Base-by-base conservation (phyloP, 35 echinoderm and acorn worm species). In the Lytechinus pictus region DNA sequence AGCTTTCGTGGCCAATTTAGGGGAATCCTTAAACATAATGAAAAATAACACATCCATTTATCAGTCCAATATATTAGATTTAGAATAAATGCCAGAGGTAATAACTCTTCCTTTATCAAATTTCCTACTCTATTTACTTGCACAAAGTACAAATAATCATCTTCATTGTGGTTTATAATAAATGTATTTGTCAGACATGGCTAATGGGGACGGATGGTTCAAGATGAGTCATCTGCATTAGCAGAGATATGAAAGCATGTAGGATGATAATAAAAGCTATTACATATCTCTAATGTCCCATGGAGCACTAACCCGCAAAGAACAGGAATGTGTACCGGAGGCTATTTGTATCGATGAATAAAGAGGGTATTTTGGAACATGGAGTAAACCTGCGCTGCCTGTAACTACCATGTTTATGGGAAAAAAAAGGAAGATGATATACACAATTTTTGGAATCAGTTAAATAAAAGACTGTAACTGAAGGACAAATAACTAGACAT, bases 211-310 rank as follows among this genome's bases (percentile, higher is more conserved):
- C 3, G 12, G 14, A 79, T n/a, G 12, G 14, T 79, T 79, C 7
- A 24, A 6, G 66, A 79, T 79, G 66, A 79, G 66, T 79, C 66
- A 79, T 14, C 19, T n/a, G 66, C 19, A 79, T 79, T 79, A 24
- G 12, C 19, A 79, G 66, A 4, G 3, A 4, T 79, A 24, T 79
- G 66, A 79, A 79, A 79, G n/a, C 66, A 16, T n/a, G 66, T 24
- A 79, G 16, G 4, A 79, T 79, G 66, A 79, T 79, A n/a, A 79
- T 79, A 79, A 79, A 79, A 79, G 66, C 66, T 24, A 79, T 79
- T 79, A 79, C 66, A 79, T n/a, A 79, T 79, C 66, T 79, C 66
- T n/a, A 79, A 79, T 79, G 66, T 79, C 66, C 66, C 66, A 27
- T 79, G 66, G 66, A 79, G 19, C 66, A 79, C 21, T 79, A n/a